Conservation (phyloP, 2,113 vertebrate species). For the Heterotilapia buettikoferi region DNA sequence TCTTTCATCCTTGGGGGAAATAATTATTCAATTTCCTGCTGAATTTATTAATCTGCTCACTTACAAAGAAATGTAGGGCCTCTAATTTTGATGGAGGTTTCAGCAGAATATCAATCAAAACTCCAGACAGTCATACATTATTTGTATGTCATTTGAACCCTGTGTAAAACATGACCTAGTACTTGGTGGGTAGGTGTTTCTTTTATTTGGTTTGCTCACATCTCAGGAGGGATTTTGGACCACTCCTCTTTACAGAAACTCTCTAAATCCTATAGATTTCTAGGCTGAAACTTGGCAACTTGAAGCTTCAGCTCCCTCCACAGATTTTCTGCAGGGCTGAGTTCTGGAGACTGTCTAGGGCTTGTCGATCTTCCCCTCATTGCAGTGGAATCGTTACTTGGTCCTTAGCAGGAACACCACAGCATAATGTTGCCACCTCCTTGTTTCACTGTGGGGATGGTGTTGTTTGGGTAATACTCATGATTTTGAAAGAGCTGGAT, state of each 20-base stretch:
- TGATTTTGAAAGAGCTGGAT: not conserved
- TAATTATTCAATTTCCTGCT: not conserved
- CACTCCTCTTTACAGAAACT: not conserved
- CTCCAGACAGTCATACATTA: not conserved
- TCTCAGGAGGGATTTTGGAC: not conserved
- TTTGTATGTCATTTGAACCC: not conserved
- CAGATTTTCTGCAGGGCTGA: not conserved
- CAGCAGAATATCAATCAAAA: not conserved
- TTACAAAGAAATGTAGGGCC: not conserved
- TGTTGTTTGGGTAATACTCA: not conserved
- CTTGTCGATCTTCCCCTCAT: not conserved
- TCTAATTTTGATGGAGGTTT: not conserved
- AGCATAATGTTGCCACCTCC: not conserved
- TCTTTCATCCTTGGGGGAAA: not conserved
- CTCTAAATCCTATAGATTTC: not conserved
- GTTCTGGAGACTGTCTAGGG: not conserved
- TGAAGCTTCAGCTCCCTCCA: not conserved
- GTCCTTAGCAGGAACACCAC: not conserved
- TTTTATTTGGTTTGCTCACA: not conserved
- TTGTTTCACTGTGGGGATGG: not conserved
- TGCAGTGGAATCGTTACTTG: not conserved
- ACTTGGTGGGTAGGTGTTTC: fast-evolving
- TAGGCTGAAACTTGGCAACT: not conserved
- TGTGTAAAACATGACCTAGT: not conserved
- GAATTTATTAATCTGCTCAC: not conserved